phyloP scores from a whole-genome alignment of 2,797 vertebrate genomes.

The Pangasius krempfi region DNA sequence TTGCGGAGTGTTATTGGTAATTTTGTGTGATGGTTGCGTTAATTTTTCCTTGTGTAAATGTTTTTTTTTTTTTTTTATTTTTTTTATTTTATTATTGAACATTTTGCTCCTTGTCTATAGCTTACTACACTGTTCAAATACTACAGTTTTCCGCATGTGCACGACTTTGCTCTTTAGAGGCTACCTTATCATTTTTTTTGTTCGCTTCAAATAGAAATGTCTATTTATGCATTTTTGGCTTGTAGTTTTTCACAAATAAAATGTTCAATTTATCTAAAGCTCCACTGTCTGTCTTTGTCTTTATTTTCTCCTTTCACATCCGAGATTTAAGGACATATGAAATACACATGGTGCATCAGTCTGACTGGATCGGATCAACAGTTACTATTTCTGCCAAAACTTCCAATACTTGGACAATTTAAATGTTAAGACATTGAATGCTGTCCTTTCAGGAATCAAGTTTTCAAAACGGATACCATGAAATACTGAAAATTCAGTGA shows the following conservation, averaged over 20 bases:
- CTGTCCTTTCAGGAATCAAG: background rate
- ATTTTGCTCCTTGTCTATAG: conserved; percentile 92
- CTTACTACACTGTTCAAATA: conserved; percentile 96
- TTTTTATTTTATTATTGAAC: conserved; percentile 74
- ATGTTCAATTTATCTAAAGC: conserved; percentile 89
- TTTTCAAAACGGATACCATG: background rate
- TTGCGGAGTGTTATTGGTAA: conserved; percentile 94
- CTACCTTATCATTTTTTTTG: conserved; percentile 88
- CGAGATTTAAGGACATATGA: background rate
- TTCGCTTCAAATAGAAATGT: conserved; percentile 99
- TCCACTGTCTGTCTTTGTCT: conserved; percentile 66
- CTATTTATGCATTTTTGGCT: conserved; percentile 99
- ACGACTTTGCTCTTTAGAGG: conserved; percentile 97
- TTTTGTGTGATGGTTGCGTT: conserved; percentile 94
- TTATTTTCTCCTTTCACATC: background rate
- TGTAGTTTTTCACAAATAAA: conserved; percentile 99
- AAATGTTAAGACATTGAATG: background rate
- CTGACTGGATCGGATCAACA: background rate
- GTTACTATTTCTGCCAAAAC: background rate
- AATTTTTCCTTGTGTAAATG: conserved; percentile 92
- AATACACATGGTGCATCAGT: background rate
- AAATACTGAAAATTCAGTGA: background rate
- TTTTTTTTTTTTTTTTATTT: conserved; percentile 71
- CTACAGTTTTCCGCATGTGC: conserved; percentile 99
- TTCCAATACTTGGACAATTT: background rate